Base-by-base conservation (phyloP, 2,888 invertebrate species). In the Stratiomys singularior region DNA sequence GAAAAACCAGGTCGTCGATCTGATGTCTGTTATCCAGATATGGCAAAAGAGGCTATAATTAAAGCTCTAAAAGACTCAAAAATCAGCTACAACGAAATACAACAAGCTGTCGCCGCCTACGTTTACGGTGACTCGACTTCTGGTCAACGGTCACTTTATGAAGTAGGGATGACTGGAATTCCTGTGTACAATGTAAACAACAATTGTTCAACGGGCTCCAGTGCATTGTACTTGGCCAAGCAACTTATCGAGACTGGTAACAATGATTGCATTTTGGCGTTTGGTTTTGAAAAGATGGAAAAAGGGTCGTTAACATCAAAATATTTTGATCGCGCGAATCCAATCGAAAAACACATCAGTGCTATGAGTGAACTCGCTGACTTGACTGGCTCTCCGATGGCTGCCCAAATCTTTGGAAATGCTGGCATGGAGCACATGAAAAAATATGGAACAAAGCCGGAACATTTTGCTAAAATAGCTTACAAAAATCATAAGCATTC, bases 211-310 rank as follows among this genome's bases (percentile, higher is more conserved):
- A 98, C 98, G 0, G 99, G 99, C 30, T 95, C 98, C 0, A 95
- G 94, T 76, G 99, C 99, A 0, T 87, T 99, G 2, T 91, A 93
- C 84, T 89, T 99, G 83, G 97, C 93, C 0, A 97, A 97, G 85
- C 97, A 98, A 87, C 90, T 98, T 23, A 89, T 99, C n/a, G 94
- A 96, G 88, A 92, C 94, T 80, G 97, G 96, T 13, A 89, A 92
- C 83, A 92, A 93, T 18, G 94, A 98, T 82, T 95, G 98, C 84
- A 93, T 95, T 0, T 88, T 99, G 77, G 98, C 98, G 0, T 88
- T 98, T 37, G 99, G 99, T 3, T 99, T 99, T 86, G 99, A 99
- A 85, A 99, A 98, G 88, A 99, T 99, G 99, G 93, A 97, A 81
- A 90, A 92, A 15, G 99, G 99, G 0, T 97, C 98, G 0, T 89